Base-by-base conservation (phyloP, 2,888 invertebrate species). In the Cylloceria caligata region DNA sequence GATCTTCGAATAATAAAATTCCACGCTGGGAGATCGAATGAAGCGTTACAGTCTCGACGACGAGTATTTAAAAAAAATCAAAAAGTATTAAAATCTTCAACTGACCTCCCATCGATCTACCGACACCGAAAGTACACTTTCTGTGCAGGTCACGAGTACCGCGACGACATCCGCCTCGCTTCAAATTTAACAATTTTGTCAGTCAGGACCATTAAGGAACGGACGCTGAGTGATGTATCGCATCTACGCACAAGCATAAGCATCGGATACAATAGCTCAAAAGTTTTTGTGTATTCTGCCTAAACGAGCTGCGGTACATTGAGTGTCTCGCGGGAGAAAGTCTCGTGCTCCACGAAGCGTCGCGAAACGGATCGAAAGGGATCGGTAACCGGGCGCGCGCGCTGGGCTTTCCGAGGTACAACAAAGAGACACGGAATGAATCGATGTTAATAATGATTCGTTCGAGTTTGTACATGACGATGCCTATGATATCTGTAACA, bases 361-460 rank as follows among this genome's bases (percentile, higher is more conserved):
- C 80, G 76, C 80, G 72, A 83, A 80, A 80, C 76, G 30, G 67
- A 83, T 83, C 80, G 80, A 83, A 80, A 76, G 80, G 68, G 67
- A 83, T 80, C 72, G 39, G 60, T 78, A 52, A 3, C 1, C 21
- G 9, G 21, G 21, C 21, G 21, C 49, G 42, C 42, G n/a, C 3
- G 21, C 52, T 42, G 39, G 62, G 30, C 49, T 13, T 67, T 34
- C 67, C 36, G 47, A 57, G 74, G 45, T 36, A 52, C 69, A 64
- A 68, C 71, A 71, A 71, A 62, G 69, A 64, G 68, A 71, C 39
- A 34, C 11, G 21, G 36, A 78, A 57, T 78, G 47, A 52, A 16
- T 30, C 45, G 72, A 30, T 30, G 57, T 21, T 45, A 34, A 60
- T 71, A 55, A 55, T 55, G 39, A 55, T 47, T 55, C 39, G 39